Base-by-base conservation (phyloP, 2,888 invertebrate species). In the Drosophila vallismaia region DNA sequence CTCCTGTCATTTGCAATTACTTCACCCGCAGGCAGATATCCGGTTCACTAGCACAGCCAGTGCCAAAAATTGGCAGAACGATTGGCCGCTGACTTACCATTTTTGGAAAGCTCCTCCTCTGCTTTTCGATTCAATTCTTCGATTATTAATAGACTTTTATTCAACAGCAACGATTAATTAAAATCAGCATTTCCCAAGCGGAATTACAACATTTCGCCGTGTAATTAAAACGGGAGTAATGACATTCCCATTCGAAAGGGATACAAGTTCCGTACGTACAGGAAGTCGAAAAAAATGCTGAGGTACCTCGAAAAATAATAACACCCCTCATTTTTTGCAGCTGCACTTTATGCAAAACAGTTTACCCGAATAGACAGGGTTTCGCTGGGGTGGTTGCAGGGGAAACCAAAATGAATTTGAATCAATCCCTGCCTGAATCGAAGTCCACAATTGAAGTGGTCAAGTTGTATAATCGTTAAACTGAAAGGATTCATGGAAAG, bases 1-100 rank as follows among this genome's bases (percentile, higher is more conserved):
- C 86, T 84, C 86, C 89, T 89, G 89, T 89, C 89, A 89, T 77
- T 89, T 89, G 90, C 89, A 89, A 89, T 89, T 89, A 89, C 84
- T 82, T 82, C 45, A 77, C 79, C 82, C 64, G 67, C 71, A 76
- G 89, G 78, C 78, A 63, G 54, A 77, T 64, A 71, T 60, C 73
- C 75, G 75, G 75, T 75, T 78, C 79, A 84, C 71, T 74, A 72
- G 66, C 64, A 67, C 53, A 42, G 24, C 28, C 45, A 36, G 36
- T 40, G 31, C 33, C 33, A 14, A 51, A 69, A 59, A 70, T 36
- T 48, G 53, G 53, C 68, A 38, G 74, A 4, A 31, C 36, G n/a
- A 36, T 63, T 75, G 19, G 19, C 19, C 19, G 19, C 19, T 19
- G 19, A 19, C 19, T 19, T 19, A 1, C 19, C 19, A 19, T 19